Evolutionary conservation across 2,113 vertebrate genomes (phyloP).

Genomic region (Elephas maximus): DNA sequence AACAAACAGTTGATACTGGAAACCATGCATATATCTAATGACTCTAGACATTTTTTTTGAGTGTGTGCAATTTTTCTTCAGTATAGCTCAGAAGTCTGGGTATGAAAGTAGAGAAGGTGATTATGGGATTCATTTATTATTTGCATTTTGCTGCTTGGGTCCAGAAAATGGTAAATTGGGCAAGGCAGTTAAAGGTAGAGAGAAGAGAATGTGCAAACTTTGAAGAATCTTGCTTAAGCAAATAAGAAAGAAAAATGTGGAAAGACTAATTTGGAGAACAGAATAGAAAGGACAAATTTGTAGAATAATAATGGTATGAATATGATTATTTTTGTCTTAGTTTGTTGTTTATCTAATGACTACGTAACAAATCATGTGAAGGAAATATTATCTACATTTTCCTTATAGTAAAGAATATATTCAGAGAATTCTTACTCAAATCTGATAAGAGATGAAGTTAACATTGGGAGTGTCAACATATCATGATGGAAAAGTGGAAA

Average conservation of each 20-base stretch:
- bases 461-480: not conserved
- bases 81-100: not conserved
- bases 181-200: not conserved
- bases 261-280: not conserved
- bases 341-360: not conserved
- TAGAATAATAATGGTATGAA: not conserved
- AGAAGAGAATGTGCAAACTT: not conserved
- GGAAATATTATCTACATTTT: not conserved
- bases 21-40: not conserved
- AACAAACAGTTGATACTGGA: not conserved
- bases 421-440: not conserved
- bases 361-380: not conserved
- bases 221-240: not conserved
- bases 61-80: not conserved
- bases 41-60: not conserved
- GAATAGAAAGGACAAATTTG: too few relatives aligned
- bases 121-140: not conserved
- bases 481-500: not conserved
- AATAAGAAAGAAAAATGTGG: not conserved
- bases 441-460: not conserved
- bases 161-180: not conserved
- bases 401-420: not conserved
- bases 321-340: not conserved
- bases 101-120: not conserved
- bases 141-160: not conserved